phyloP scores from a whole-genome alignment of 2,888 invertebrate species.

The Hesperia comma region DNA sequence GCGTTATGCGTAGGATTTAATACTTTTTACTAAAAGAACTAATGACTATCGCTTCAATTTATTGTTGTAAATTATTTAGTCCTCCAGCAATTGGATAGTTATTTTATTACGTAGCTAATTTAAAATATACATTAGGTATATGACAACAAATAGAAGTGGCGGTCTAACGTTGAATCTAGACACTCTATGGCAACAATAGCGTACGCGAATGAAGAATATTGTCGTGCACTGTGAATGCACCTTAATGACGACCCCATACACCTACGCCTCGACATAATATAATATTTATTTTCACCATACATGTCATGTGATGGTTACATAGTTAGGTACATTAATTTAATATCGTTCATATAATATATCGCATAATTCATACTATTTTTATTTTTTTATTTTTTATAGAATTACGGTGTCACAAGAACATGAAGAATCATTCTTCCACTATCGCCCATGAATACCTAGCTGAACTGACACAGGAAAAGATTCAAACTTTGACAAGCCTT shows the following conservation, averaged over 20 bases:
- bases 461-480: too few species aligned
- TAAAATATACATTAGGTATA: neutral
- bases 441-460: too few species aligned
- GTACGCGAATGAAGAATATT: constrained; percentile 83
- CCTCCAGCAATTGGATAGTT: neutral
- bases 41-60: neutral
- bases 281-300: neutral
- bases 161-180: neutral
- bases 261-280: constrained; percentile 53
- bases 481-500: too few species aligned
- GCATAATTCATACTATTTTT: too few species aligned
- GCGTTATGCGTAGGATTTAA: neutral
- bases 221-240: constrained; percentile 80
- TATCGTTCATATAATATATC: too few species aligned
- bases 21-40: neutral
- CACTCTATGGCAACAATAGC: constrained; percentile 66
- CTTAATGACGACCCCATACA: constrained; percentile 71
- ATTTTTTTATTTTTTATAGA: too few species aligned
- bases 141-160: neutral
- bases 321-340: neutral
- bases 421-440: too few species aligned
- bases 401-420: too few species aligned
- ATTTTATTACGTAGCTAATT: neutral
- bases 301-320: neutral
- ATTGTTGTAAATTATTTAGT: neutral